Evolutionary conservation across 1,140 invertebrate species (phyloP), one percentile per base, ranked within the genome.

Genomic region (Pseudachorutes palmiensis): DNA sequence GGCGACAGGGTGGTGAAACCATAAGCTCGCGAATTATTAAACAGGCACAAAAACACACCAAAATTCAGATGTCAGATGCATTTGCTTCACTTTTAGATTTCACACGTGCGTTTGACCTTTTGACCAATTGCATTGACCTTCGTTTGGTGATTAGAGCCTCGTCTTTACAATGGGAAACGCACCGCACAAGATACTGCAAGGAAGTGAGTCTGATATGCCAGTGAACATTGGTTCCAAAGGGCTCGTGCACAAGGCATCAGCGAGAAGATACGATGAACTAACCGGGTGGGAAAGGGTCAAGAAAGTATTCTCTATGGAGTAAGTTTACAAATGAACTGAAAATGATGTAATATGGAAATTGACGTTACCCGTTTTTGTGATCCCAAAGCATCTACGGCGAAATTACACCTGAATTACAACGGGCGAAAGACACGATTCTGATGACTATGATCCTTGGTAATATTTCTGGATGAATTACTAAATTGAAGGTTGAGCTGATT

Each of bases 381-480:
- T 16, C 68, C 5, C 3, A 28, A 48, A 88, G 86, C 78, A 83
- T 87, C 76, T 82, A 81, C 75, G 80, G 80, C 0, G 77, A 79
- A 33, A 75, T 83, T 22, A 84, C 83, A 60, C 78, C 81, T 14
- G 86, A 88, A 76, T 48, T 87, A 1, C 78, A 81, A 64, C 81
- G 80, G 14, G 78, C 85, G 1, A 72, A 82, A 9, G 83, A 87
- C 75, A 79, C 82, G 22, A 65, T 45, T 1, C 19, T 64, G 32
- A 26, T 66, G 22, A 41, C 57, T 1, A 68, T 79, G 2, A 79
- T 88, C 49, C 45, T 83, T 49, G 87, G 87, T 51, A n/a, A n/a
- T n/a, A n/a, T n/a, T n/a, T n/a, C n/a, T n/a, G n/a, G n/a, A n/a
- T n/a, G n/a, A n/a, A n/a, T n/a, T n/a, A n/a, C n/a, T n/a, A n/a